Percentiles rank a stretch among this genome's conserved stretches.
Conservation (phyloP, 2,888 invertebrate genomes). For the Eremobia ochroleuca region DNA sequence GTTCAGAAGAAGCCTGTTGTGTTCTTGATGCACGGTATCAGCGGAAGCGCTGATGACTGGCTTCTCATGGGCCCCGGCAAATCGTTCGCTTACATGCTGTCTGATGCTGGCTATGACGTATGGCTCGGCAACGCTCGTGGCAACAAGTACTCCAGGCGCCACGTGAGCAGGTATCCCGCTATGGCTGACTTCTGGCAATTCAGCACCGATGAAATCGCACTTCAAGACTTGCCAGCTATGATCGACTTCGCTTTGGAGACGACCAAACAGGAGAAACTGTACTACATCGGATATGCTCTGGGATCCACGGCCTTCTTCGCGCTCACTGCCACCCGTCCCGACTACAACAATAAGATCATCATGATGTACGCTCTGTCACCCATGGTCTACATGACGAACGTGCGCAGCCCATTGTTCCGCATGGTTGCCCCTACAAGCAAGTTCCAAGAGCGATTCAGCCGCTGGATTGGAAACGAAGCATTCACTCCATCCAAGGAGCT, state of each 20-base stretch:
- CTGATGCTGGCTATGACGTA: constrained; percentile 86
- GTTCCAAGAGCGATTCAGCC: constrained; percentile 73
- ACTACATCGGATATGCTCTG: constrained; percentile 84
- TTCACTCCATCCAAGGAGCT: constrained; percentile 80
- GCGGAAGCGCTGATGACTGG: constrained; percentile 93
- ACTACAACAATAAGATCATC: constrained; percentile 84
- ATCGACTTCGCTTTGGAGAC: constrained; percentile 83
- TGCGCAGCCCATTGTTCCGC: constrained; percentile 84
- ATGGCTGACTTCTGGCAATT: constrained; percentile 86
- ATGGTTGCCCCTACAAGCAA: constrained; percentile 83
- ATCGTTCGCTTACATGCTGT: constrained; percentile 83
- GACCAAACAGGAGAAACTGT: constrained; percentile 80
- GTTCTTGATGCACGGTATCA: constrained; percentile 92
- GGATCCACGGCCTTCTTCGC: constrained; percentile 85
- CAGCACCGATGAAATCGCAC: constrained; percentile 86
- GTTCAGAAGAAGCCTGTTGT: constrained; percentile 82
- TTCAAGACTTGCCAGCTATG: constrained; percentile 86
- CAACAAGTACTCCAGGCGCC: constrained; percentile 82
- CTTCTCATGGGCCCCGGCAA: constrained; percentile 92
- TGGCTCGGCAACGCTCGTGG: constrained; percentile 88
- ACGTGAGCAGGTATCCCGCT: constrained; percentile 82
- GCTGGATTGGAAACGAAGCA: constrained; percentile 78
- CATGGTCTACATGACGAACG: constrained; percentile 85
- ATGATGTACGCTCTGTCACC: constrained; percentile 86
- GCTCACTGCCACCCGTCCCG: constrained; percentile 79